Evolutionary conservation across 23 tunicate genomes (phyloP).

Genomic region (Oikopleura dioica): DNA sequence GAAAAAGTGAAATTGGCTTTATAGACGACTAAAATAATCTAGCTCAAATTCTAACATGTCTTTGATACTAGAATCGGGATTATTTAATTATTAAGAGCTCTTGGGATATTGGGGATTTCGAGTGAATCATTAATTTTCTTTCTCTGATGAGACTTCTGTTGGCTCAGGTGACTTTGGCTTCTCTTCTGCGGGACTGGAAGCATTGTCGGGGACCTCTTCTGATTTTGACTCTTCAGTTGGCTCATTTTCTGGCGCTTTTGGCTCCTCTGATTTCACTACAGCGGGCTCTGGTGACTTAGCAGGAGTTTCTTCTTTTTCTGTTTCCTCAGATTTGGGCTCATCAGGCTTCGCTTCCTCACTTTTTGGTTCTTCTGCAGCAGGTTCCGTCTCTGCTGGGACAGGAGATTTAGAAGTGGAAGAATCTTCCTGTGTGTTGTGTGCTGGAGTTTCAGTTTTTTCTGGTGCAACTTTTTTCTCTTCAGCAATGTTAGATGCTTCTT

Average conservation of each 20-base stretch:
- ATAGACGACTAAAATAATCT: no score
- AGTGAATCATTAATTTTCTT: no score
- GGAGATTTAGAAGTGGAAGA: background rate
- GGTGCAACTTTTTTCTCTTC: no score
- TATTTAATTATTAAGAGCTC: background rate
- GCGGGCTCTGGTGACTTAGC: background rate
- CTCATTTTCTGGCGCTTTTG: background rate
- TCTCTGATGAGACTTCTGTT: no score
- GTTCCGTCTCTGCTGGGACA: constrained; percentile 4
- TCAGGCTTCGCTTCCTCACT: background rate
- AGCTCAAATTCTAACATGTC: no score
- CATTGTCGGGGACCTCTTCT: background rate
- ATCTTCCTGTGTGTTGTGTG: background rate
- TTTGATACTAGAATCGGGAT: no score
- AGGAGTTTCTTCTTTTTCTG: background rate
- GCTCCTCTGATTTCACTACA: background rate
- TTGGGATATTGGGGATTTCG: background rate
- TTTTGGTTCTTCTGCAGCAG: background rate
- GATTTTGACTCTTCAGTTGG: background rate
- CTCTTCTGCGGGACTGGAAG: background rate
- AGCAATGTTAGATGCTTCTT: no score
- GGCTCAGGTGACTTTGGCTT: constrained; percentile 6
- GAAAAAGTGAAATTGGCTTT: no score
- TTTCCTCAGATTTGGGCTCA: background rate
- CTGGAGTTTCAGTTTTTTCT: no score